Base-by-base conservation (phyloP, 2,888 invertebrate species). In the Galerucella nymphaeae region DNA sequence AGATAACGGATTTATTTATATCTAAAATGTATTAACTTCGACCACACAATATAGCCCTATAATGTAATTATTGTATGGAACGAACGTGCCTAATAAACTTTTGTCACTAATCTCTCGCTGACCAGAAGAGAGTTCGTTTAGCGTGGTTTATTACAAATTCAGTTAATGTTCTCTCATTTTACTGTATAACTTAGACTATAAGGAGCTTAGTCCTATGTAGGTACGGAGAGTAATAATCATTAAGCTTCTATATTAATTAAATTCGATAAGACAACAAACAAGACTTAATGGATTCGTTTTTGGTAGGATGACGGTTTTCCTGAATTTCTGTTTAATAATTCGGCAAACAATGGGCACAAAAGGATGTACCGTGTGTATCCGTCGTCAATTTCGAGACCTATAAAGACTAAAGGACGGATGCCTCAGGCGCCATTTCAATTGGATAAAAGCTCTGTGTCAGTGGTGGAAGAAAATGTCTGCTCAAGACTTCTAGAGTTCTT, bases 401-500 rank as follows among this genome's bases (percentile, higher is more conserved):
- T 66, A 73, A 59, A 70, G 74, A 79, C 75, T 75, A 76, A 75
- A 74, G 70, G 74, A 77, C 70, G 74, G 70, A 74, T 74, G 80
- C 82, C 81, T 77, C 75, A 76, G 80, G 82, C 81, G 78, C 78
- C 81, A 80, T 81, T 82, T 81, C 81, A 80, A 75, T 72, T 74
- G 76, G 78, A 80, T 79, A 81, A 82, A 82, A 77, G 78, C 42
- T 63, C 80, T 77, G 79, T 75, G 80, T 80, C 81, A 77, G 73
- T 77, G 76, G 77, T 72, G 73, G 78, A 82, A 81, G 82, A 81
- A 82, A 80, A 81, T 76, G 82, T 82, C 83, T 83, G 83, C 77
- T 71, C 73, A 68, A 73, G 83, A 83, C 82, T 82, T 81, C 79
- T 75, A 83, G 82, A 77, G 83, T 81, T 80, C 83, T 83, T 82